Percentiles rank a stretch among this genome's conserved stretches.
Evolutionary conservation across 2,888 invertebrate species (phyloP).

Genomic region (Tineola bisselliella): DNA sequence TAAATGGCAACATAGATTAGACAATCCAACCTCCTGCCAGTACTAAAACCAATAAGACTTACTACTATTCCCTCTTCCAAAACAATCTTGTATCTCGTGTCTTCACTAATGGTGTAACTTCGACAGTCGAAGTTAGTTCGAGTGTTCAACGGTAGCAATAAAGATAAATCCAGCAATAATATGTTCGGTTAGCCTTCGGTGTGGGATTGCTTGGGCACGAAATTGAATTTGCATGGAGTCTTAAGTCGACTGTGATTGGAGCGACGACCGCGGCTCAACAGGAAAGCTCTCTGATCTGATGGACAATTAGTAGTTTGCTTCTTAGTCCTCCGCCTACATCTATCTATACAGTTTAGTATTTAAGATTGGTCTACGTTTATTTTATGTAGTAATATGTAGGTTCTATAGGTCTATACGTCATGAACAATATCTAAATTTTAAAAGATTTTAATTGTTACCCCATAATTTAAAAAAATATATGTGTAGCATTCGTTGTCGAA

Average conservation of each 20-base stretch:
- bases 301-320: conserved; percentile 44
- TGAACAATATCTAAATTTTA: too few relatives aligned
- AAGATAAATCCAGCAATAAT: conserved; percentile 69
- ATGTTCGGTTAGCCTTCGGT: conserved; percentile 63
- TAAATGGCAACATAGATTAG: conserved; percentile 44
- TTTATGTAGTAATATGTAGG: too few relatives aligned
- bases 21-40: conserved; percentile 51
- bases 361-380: too few relatives aligned
- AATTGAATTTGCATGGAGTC: conserved; percentile 67
- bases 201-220: conserved; percentile 60
- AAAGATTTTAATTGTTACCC: too few relatives aligned
- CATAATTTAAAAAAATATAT: too few relatives aligned
- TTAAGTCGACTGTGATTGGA: conserved; percentile 59
- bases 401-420: too few relatives aligned
- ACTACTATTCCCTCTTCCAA: conserved; percentile 49
- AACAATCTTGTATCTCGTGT: conserved; percentile 51
- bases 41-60: conserved; percentile 67
- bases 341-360: neutral
- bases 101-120: conserved; percentile 66
- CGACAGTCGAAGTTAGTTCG: conserved; percentile 66
- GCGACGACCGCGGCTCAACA: conserved; percentile 28
- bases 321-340: neutral
- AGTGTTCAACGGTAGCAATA: conserved; percentile 66
- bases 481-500: too few relatives aligned
- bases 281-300: conserved; percentile 34